Evolutionary conservation across 2,113 vertebrate species (phyloP), one percentile per base, ranked within the genome.

Genomic region (Orientallactaga bullata): DNA sequence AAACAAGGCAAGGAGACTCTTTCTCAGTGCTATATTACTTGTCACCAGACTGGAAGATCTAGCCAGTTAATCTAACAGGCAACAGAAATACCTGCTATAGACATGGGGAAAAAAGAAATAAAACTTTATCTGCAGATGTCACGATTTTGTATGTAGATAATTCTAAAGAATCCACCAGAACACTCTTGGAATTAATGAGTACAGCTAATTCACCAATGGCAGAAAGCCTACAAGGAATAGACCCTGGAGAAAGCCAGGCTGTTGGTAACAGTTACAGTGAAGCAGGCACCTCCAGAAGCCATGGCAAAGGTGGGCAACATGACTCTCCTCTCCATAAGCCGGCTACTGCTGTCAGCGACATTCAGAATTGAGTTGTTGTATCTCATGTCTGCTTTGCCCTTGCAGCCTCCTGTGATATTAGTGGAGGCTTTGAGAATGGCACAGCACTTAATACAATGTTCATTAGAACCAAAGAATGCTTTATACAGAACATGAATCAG

Each of bases 61-160:
- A 30, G 9, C 72, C 68, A 85, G 26, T n/a, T 39, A 91, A 39
- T 77, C 68, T 83, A 21, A 80, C 16, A 84, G 65, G 76, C 83
- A 69, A 89, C 69, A 47, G 11, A 73, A 78, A 51, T 8, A 37
- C 66, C 90, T 86, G 28, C 35, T 85, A 28, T 1, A 4, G 12
- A 83, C 11, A n/a, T 74, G 65, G 21, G 7, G 79, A 92, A 84
- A 80, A 32, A 79, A 88, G 63, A 92, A 84, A 84, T 69, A 61
- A 73, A 80, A 32, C 30, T 65, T n/a, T 77, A 77, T 63, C 51
- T 72, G 5, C 1, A 71, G 2, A 30, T 60, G 37, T 16, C 21
- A 37, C 84, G 8, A 66, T 73, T 71, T 88, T 90, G 60, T 84
- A n/a, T 35, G 5, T 81, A 86, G 39, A 91, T 85, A 65, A 73